These are phyloP conservation scores for Sebastes taczanowskii DNA, from an alignment of 2,797 vertebrate species.

Conservation along the genomic window DNA sequence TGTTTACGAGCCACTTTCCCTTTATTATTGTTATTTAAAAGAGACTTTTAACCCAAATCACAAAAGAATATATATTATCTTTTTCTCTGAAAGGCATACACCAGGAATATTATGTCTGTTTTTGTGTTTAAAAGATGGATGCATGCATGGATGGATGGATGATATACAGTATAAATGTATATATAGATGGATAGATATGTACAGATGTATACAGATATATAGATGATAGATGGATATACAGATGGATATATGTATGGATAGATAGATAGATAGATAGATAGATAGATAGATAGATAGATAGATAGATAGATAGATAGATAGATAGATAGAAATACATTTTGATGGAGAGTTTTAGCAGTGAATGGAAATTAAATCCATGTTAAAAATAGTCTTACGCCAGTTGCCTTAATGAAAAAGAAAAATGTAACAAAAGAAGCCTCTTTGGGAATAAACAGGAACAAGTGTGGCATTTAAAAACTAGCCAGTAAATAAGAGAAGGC, in stretches of 20 bases:
- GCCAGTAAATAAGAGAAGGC: conserved; percentile 70
- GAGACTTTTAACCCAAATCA: not conserved
- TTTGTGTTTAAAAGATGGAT: not conserved
- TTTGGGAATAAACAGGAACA: conserved; percentile 64
- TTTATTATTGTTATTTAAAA: not conserved
- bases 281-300: accelerated
- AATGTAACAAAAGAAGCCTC: conserved; percentile 18
- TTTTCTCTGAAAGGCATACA: not conserved
- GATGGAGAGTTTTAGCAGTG: not conserved
- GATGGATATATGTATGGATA: too few relatives aligned
- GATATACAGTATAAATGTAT: too few relatives aligned
- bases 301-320: accelerated
- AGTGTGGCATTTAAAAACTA: conserved; percentile 78
- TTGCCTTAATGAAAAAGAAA: conserved; percentile 22
- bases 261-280: not conserved
- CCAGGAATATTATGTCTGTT: not conserved
- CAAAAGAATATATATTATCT: not conserved
- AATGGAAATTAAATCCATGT: conserved; percentile 14
- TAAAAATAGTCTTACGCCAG: not conserved
- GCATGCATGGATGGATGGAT: not conserved
- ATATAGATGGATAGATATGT: too few relatives aligned
- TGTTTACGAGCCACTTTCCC: conserved; percentile 10
- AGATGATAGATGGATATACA: too few relatives aligned
- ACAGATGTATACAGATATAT: too few relatives aligned
- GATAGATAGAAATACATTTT: not conserved